Evolutionary conservation across 1,140 invertebrate species (phyloP), one percentile per base, ranked within the genome.

Genomic region (Coptotermes formosanus): DNA sequence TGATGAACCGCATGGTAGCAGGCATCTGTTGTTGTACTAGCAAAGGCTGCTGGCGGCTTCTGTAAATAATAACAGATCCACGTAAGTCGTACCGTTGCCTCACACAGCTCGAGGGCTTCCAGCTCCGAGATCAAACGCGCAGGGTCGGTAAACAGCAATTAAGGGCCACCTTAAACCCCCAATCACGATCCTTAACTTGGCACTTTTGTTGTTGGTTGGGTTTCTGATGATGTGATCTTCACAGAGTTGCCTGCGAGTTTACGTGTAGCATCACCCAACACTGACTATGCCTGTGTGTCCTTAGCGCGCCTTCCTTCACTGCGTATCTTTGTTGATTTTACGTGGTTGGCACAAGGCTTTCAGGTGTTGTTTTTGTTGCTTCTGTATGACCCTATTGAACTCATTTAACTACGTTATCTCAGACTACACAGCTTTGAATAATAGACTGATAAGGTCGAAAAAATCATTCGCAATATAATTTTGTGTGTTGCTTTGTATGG

Each of bases 41-140:
- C 30, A 19, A 38, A 59, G 23, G 4, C 83, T 30, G 83, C 30
- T 30, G 83, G 55, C 83, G 83, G 83, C 83, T 52, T 84, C 55
- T 84, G 83, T 84, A 84, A 84, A 84, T 84, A 84, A 84, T 84
- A 84, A 84, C 83, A 84, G 83, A 84, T 55, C 83, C 83, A 64
- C 32, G 82, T 19, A 55, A 30, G 82, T 45, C 2, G 44, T 19
- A 52, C 83, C 45, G n/a, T 64, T 55, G 48, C 83, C 43, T 11
- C 3, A n/a, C 21, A 44, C 7, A 25, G 45, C 83, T 52, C 30
- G 83, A 64, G 82, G 82, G 32, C 82, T 55, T n/a, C 44, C 32
- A 45, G 82, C 82, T 55, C 25, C 82, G 25, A 83, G 48, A 45
- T 55, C 82, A 45, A 45, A 55, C 82, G 82, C 82, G 82, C 82